Percentiles rank a stretch among this genome's conserved stretches.
Evolutionary conservation across 2,797 vertebrate species (phyloP).

Genomic region (Clarias pachynema): DNA sequence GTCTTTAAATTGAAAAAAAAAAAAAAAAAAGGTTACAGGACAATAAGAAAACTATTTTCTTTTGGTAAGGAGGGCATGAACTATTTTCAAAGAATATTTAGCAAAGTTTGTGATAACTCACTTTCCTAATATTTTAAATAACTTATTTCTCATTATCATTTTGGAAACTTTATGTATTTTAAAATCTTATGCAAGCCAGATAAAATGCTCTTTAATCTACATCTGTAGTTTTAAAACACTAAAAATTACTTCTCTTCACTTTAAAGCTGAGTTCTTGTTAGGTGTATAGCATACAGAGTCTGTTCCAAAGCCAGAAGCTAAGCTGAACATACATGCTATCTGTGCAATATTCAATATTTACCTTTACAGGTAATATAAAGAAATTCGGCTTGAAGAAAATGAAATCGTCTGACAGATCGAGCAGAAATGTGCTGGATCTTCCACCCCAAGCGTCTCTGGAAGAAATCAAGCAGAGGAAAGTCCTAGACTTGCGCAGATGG

Average conservation of each 20-base stretch:
- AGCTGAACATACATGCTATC: neutral
- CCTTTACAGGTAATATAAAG: slow-evolving; percentile 82
- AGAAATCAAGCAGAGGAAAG: slow-evolving; percentile 94
- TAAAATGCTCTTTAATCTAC: neutral
- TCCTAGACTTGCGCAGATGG: slow-evolving; percentile 95
- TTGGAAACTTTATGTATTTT: neutral
- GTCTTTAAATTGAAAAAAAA: neutral
- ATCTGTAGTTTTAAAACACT: neutral
- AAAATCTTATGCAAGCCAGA: neutral
- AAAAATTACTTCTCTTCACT: neutral
- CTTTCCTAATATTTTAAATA: neutral
- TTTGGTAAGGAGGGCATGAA: neutral
- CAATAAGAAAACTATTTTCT: neutral
- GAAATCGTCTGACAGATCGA: slow-evolving; percentile 84
- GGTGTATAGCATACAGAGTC: too few species aligned
- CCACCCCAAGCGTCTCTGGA: slow-evolving; percentile 81
- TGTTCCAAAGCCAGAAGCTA: neutral
- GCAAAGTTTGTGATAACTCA: neutral
- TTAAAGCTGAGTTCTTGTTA: neutral
- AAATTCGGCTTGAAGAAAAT: slow-evolving; percentile 87
- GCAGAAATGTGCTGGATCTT: slow-evolving; percentile 84
- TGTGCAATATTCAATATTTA: neutral
- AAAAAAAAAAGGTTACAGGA: neutral
- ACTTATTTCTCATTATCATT: neutral
- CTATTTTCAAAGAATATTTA: neutral